Evolutionary conservation across 2,113 vertebrate genomes (phyloP).

Genomic region (Platycercus adscitus): DNA sequence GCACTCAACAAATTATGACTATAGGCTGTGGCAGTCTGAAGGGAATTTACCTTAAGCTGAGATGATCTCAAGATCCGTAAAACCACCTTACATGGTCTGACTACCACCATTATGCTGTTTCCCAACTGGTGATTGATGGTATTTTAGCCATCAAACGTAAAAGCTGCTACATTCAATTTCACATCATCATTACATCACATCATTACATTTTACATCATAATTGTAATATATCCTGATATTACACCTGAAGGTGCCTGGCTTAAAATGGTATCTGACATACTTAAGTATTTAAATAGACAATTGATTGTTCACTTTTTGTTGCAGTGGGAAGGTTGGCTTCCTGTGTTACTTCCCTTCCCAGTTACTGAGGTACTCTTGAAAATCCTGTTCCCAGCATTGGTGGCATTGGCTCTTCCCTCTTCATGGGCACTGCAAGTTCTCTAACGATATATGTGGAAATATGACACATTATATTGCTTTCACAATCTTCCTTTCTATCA

Average conservation of each 20-base stretch:
- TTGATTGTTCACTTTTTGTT: neutral
- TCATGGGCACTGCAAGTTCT: neutral
- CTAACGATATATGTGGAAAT: neutral
- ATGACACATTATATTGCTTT: neutral
- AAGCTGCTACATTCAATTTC: neutral
- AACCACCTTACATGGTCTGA: neutral
- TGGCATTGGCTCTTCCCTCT: neutral
- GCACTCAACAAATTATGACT: neutral
- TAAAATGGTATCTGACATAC: neutral
- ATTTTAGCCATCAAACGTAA: neutral
- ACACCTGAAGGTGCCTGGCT: neutral
- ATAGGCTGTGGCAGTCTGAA: neutral
- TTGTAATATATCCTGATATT: neutral
- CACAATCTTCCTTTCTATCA: neutral
- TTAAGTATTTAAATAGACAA: neutral
- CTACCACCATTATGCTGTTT: neutral
- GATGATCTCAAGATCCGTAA: neutral
- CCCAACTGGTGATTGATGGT: neutral
- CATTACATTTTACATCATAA: neutral
- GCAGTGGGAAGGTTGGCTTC: neutral
- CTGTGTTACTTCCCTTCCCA: neutral
- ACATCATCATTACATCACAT: neutral
- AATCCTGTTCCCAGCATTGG: neutral
- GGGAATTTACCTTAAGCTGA: neutral
- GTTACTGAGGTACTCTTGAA: neutral